Evolutionary conservation across 2,888 invertebrate species (phyloP).

Genomic region (Drosophila rellima): DNA sequence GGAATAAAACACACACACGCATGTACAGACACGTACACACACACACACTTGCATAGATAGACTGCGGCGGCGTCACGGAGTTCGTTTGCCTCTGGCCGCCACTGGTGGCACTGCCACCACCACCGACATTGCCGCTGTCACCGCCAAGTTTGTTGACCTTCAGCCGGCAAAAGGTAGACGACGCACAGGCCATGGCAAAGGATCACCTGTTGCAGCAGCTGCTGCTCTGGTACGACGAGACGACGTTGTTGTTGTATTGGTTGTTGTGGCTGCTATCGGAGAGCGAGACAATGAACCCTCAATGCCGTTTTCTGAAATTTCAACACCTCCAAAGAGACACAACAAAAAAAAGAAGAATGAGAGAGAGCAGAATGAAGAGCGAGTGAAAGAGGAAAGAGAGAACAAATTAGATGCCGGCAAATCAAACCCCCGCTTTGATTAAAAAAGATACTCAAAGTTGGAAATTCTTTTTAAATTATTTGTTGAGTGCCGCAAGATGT

Average conservation of each 20-base stretch:
- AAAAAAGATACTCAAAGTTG: neutral
- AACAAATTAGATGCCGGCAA: conserved; percentile 16
- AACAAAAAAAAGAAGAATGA: neutral
- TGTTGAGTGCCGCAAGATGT: conserved; percentile 1
- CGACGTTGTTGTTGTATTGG: conserved; percentile 17
- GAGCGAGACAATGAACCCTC: conserved; percentile 50
- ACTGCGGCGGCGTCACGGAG: conserved; percentile 40
- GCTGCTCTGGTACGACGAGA: conserved; percentile 50
- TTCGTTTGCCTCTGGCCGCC: conserved; percentile 63
- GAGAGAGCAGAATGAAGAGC: neutral
- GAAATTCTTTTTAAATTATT: conserved; percentile 22
- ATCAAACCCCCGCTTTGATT: conserved; percentile 55
- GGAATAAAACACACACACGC: conserved; percentile 40
- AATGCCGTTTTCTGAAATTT: conserved; percentile 36
- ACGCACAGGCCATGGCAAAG: conserved; percentile 46
- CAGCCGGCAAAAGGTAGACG: conserved; percentile 57
- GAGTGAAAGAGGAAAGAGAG: neutral
- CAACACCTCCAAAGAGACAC: conserved; percentile 14
- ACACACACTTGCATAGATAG: neutral
- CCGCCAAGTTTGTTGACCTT: conserved; percentile 80
- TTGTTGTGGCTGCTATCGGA: conserved; percentile 21
- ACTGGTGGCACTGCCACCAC: conserved; percentile 15
- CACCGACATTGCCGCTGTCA: conserved; percentile 53
- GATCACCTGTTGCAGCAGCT: conserved; percentile 82
- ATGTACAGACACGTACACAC: conserved; percentile 12